These are phyloP conservation scores for Heloderma charlesbogerti DNA, from an alignment of 2,113 vertebrate species.

Conservation along the genomic window DNA sequence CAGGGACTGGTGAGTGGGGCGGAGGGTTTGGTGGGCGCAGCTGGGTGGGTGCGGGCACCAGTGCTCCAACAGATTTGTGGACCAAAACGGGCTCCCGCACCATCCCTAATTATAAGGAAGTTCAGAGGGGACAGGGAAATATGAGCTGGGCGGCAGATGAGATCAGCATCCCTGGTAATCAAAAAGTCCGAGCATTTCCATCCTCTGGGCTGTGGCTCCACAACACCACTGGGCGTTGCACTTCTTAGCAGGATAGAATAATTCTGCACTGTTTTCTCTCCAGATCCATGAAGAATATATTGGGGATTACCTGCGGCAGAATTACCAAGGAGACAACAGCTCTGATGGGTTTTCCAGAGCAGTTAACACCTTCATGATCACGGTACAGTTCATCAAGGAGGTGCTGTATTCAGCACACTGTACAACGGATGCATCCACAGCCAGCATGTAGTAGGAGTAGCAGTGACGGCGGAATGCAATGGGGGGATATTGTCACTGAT, in stretches of 20 bases:
- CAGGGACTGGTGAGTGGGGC: too few species aligned
- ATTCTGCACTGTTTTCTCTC: not conserved
- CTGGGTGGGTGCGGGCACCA: too few species aligned
- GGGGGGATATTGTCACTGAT: not conserved
- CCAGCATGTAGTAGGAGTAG: not conserved
- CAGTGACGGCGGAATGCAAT: not conserved
- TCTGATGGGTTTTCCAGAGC: conserved; percentile 64
- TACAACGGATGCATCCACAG: fast-evolving
- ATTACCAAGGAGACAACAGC: conserved; percentile 60
- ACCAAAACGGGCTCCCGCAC: too few species aligned
- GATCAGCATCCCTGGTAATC: too few species aligned
- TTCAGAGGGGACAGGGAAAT: too few species aligned
- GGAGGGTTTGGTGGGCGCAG: too few species aligned
- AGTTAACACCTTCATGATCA: conserved; percentile 74
- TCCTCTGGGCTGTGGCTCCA: too few species aligned
- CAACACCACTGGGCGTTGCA: not conserved
- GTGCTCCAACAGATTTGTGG: too few species aligned
- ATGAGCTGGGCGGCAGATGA: too few species aligned
- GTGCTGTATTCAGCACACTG: not conserved
- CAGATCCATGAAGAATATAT: conserved; percentile 65
- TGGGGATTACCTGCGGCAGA: conserved; percentile 48
- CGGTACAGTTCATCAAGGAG: conserved; percentile 32
- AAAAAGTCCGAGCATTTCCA: too few species aligned
- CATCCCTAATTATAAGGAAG: too few species aligned
- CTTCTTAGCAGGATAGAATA: not conserved